phyloP scores from a whole-genome alignment of 2,797 vertebrate species.

The Bryconaethiops microstoma region DNA sequence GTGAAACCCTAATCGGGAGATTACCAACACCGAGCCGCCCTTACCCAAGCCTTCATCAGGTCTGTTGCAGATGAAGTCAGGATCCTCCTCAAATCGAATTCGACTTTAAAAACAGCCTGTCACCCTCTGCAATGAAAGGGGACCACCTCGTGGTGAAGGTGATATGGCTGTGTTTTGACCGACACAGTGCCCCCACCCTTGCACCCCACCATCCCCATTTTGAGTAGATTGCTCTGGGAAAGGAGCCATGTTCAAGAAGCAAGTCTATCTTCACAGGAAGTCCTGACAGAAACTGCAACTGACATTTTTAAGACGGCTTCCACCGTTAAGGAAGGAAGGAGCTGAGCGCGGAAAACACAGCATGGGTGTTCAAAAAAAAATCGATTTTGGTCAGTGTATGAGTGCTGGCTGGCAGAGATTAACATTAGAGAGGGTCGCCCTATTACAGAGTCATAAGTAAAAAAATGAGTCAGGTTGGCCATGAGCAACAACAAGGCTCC shows the following conservation, averaged over 20 bases:
- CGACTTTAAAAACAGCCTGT: slow-evolving; percentile 47
- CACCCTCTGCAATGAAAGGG: slow-evolving; percentile 33
- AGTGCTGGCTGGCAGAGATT: slow-evolving; percentile 11
- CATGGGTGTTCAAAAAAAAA: slow-evolving; percentile 29
- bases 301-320: slow-evolving; percentile 39
- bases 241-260: slow-evolving; percentile 26
- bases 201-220: neutral
- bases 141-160: slow-evolving; percentile 44
- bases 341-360: slow-evolving; percentile 24
- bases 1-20: slow-evolving; percentile 35
- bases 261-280: slow-evolving; percentile 28
- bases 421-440: slow-evolving; percentile 2
- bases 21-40: slow-evolving; percentile 29
- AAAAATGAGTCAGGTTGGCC: slow-evolving; percentile 10
- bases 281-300: slow-evolving; percentile 40
- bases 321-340: slow-evolving; percentile 33
- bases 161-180: slow-evolving; percentile 49
- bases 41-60: slow-evolving; percentile 21
- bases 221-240: slow-evolving; percentile 18
- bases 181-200: neutral
- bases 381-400: slow-evolving; percentile 34
- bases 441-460: slow-evolving; percentile 1
- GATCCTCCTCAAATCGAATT: slow-evolving; percentile 52
- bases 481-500: neutral
- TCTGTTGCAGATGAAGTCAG: neutral